A percentile compares a stretch with the other conserved stretches of the same genome.
phyloP scores from a whole-genome alignment of 2,888 invertebrate genomes.

The Balanococcus diminutus region DNA sequence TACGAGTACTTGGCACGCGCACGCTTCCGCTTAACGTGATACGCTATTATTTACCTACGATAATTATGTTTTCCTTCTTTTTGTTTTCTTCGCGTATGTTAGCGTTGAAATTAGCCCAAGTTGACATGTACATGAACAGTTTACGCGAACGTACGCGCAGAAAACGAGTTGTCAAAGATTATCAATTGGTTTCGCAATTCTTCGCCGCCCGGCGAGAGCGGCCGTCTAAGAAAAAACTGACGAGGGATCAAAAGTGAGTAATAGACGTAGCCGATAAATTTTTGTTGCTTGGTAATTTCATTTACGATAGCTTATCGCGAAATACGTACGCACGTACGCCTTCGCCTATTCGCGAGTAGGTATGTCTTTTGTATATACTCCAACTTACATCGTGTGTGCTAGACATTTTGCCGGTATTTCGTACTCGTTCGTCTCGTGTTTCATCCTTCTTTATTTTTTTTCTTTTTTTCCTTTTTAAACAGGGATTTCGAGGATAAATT shows the following conservation, averaged over 20 bases:
- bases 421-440: too few species aligned
- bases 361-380: too few species aligned
- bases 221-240: slow-evolving; percentile 67
- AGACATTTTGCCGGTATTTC: neutral
- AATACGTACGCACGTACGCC: too few species aligned
- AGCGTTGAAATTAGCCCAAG: slow-evolving; percentile 87
- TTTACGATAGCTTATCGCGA: too few species aligned
- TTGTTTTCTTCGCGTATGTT: slow-evolving; percentile 58
- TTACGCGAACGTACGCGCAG: slow-evolving; percentile 84
- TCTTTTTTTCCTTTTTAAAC: neutral
- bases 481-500: slow-evolving; percentile 56
- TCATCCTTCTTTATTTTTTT: neutral
- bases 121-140: slow-evolving; percentile 87
- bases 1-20: too few species aligned
- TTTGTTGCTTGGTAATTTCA: too few species aligned
- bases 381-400: too few species aligned
- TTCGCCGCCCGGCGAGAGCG: slow-evolving; percentile 45
- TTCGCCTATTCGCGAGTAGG: too few species aligned
- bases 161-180: slow-evolving; percentile 88
- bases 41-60: neutral
- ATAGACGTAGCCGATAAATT: too few species aligned
- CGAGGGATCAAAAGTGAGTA: slow-evolving; percentile 79
- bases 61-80: neutral
- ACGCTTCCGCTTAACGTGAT: too few species aligned
- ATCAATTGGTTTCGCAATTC: slow-evolving; percentile 72